Base-by-base conservation (phyloP, 2,797 vertebrate genomes). In the Artibeus lituratus region DNA sequence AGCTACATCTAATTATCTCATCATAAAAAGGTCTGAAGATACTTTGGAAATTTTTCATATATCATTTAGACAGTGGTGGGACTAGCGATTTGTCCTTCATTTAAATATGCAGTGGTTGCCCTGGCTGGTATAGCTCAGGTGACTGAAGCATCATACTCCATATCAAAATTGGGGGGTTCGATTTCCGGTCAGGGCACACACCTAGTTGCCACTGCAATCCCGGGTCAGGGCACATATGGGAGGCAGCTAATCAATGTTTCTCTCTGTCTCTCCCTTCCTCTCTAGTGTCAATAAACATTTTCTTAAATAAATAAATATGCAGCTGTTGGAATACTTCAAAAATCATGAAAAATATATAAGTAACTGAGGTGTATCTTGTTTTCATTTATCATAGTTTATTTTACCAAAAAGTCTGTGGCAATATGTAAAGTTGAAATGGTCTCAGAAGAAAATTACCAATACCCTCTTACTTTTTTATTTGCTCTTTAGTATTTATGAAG, bases 381-480 rank as follows among this genome's bases (percentile, higher is more conserved):
- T 72, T 84, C 62, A 73, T 69, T 44, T 88, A 78, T 42, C 53
- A 90, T 3, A 57, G 49, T 78, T 93, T 70, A 72, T 44, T 51
- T 77, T 57, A 77, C 11, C 37, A 59, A 26, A 29, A 73, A 55
- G 39, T 67, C 35, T 90, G 16, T 62, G 59, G 32, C 49, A 78
- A 76, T 77, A 94, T 19, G 93, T 82, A 95, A 94, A 82, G 7
- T 53, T n/a, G 39, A 87, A 84, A 85, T 47, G 9, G n/a, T 21
- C 65, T 70, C 21, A 90, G 57, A 44, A 87, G 37, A 97, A 94
- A 93, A 94, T 29, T 59, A 21, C 7, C 32, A 87, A 90, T 26
- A 78, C 9, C 1, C 5, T 93, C 26, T n/a, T 80, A 22, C 18
- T 35, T 62, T 86, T 94, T 85, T 51, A 10, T 59, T 81, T 90